Percentiles rank a stretch among this genome's conserved stretches.
phyloP scores from a whole-genome alignment of 2,797 vertebrate species.

The Pelodytes ibericus region DNA sequence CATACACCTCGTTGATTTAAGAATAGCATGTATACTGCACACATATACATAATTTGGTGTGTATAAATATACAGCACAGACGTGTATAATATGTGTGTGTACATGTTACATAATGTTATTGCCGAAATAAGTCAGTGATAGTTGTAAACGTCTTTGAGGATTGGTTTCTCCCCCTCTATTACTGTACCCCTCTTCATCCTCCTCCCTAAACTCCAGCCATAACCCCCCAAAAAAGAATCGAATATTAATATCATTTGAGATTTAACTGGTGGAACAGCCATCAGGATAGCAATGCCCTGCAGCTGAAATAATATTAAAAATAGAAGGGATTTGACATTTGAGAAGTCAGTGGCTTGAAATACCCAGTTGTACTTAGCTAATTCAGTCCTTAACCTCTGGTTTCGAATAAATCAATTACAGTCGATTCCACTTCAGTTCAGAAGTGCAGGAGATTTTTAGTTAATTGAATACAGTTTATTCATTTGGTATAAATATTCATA shows the following conservation, averaged over 20 bases:
- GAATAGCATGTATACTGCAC: no score
- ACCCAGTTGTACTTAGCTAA: conserved; percentile 92
- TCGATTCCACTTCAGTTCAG: conserved; percentile 90
- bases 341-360: conserved; percentile 91
- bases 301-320: conserved; percentile 89
- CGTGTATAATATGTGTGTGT: no score
- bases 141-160: neutral
- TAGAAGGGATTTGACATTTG: conserved; percentile 86
- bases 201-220: neutral
- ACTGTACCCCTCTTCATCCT: conserved; percentile 2
- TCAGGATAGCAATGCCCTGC: conserved; percentile 81
- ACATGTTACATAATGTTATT: no score
- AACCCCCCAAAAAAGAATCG: conserved; percentile 72
- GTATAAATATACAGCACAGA: no score
- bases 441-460: conserved; percentile 82
- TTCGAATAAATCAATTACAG: conserved; percentile 94
- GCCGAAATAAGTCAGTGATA: no score
- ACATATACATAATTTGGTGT: no score
- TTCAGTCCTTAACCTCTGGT: conserved; percentile 93
- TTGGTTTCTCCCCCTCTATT: conserved; percentile 2
- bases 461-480: conserved; percentile 86
- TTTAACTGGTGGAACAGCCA: conserved; percentile 84
- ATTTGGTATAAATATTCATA: conserved; percentile 80
- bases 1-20: no score
- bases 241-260: conserved; percentile 84